A percentile compares a stretch with the other conserved stretches of the same genome.
These are phyloP conservation scores for Amiota communis DNA, from an alignment of 2,888 invertebrate species.

Conservation along the genomic window DNA sequence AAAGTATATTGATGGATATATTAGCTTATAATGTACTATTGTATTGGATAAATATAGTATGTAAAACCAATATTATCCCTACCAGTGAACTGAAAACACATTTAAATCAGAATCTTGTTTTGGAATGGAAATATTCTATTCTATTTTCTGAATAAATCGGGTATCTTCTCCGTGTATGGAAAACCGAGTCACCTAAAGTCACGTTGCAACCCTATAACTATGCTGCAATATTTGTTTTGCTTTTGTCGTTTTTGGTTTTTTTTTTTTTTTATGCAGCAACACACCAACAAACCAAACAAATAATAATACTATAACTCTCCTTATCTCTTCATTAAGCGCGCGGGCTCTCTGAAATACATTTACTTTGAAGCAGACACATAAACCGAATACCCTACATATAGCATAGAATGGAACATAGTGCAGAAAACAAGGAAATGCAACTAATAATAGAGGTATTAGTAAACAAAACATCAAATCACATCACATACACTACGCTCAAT, in stretches of 20 bases:
- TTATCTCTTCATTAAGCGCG: neutral
- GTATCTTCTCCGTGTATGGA: no score
- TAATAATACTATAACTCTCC: conserved; percentile 29
- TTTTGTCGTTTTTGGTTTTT: neutral
- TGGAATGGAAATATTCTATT: no score
- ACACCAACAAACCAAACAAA: conserved; percentile 9
- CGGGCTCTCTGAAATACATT: conserved; percentile 18
- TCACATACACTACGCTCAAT: conserved; percentile 37
- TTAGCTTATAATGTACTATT: no score
- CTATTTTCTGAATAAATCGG: no score
- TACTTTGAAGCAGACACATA: conserved; percentile 37
- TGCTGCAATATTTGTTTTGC: conserved; percentile 30
- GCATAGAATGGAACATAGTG: conserved; percentile 39
- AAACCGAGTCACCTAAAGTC: no score
- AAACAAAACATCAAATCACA: no score
- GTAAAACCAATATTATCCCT: no score
- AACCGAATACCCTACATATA: conserved; percentile 62
- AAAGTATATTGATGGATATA: no score
- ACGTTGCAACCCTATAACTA: conserved; percentile 14
- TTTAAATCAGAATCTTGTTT: neutral
- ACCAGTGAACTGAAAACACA: neutral
- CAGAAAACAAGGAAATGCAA: conserved; percentile 65
- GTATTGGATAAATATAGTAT: no score
- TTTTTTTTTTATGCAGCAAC: neutral
- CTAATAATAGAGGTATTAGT: conserved; percentile 1